These are phyloP conservation scores for Melinopterus prodromus DNA, from an alignment of 2,888 invertebrate species.

Conservation along the genomic window DNA sequence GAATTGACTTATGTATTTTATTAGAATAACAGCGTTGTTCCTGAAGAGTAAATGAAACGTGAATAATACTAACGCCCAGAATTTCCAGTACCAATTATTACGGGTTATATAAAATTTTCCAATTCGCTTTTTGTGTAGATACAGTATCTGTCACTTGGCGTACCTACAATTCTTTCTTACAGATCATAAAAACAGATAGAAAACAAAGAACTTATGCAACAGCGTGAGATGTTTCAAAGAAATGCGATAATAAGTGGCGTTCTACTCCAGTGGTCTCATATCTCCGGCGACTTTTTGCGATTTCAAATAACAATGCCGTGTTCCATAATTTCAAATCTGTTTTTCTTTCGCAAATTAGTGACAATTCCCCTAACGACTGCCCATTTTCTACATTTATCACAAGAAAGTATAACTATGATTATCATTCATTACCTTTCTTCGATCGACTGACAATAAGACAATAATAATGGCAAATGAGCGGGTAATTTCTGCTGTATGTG, in stretches of 20 bases:
- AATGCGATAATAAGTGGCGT: background rate
- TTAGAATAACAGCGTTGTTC: too few species aligned
- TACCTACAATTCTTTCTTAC: background rate
- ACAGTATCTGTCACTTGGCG: too few species aligned
- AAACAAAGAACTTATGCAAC: background rate
- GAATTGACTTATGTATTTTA: too few species aligned
- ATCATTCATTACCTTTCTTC: conserved; percentile 12
- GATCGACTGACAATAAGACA: background rate
- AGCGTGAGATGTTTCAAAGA: background rate
- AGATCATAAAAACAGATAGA: background rate
- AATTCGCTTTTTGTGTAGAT: too few species aligned
- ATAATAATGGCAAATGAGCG: background rate
- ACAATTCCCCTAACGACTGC: background rate
- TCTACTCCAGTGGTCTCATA: background rate
- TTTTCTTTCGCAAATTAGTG: background rate
- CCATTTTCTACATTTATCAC: background rate
- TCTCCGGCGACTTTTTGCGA: background rate
- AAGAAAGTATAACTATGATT: conserved; percentile 9
- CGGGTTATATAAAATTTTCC: too few species aligned
- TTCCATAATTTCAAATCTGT: background rate
- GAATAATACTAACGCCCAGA: too few species aligned
- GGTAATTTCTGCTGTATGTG: background rate
- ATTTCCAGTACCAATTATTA: too few species aligned
- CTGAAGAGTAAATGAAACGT: too few species aligned
- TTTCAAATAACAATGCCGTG: background rate